Evolutionary conservation across 2,888 invertebrate genomes (phyloP).

Genomic region (Tridacna crocea): DNA sequence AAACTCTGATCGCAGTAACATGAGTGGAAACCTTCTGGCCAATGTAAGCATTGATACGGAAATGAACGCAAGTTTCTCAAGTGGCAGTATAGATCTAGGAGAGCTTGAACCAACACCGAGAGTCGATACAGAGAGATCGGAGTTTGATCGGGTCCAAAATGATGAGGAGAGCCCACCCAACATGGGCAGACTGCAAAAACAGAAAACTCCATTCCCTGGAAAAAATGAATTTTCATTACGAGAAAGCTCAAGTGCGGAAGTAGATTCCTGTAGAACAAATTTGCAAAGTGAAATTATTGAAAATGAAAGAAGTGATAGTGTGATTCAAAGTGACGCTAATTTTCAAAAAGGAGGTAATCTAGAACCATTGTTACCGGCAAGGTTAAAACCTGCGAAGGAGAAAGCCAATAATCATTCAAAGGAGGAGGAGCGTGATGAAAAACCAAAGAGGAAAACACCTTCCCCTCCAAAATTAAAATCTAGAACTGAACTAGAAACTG

Average conservation of each 20-base stretch:
- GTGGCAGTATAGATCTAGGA: conserved; percentile 67
- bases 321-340: neutral
- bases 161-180: neutral
- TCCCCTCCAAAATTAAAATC: conserved; percentile 67
- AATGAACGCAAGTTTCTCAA: conserved; percentile 70
- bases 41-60: conserved; percentile 81
- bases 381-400: conserved; percentile 88
- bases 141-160: conserved; percentile 22
- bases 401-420: conserved; percentile 88
- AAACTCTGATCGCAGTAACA: conserved; percentile 35
- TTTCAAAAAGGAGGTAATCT: conserved; percentile 14
- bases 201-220: conserved; percentile 38
- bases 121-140: conserved; percentile 38
- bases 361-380: conserved; percentile 87
- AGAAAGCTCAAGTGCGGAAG: neutral
- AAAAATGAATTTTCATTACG: conserved; percentile 43
- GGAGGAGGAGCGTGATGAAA: conserved; percentile 88
- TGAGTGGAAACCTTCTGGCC: conserved; percentile 68
- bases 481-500: conserved; percentile 45
- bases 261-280: neutral
- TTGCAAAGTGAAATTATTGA: neutral
- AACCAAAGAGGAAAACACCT: conserved; percentile 52
- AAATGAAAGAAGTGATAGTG: conserved; percentile 25
- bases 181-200: conserved; percentile 42
- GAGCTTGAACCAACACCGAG: conserved; percentile 64